phyloP scores from a whole-genome alignment of 2,888 invertebrate genomes.

The Cantharis rufa region DNA sequence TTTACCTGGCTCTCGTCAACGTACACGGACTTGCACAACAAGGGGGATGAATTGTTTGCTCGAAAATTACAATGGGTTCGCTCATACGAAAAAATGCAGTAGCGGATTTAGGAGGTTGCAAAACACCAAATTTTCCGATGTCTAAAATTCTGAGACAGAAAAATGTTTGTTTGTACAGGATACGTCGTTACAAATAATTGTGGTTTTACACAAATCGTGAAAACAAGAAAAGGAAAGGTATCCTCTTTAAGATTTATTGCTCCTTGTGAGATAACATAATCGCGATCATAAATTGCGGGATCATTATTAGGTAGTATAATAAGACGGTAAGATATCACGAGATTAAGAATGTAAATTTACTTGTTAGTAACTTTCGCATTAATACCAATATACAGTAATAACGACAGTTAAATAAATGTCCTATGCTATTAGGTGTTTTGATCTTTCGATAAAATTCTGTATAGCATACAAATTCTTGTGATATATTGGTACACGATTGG shows the following conservation, averaged over 20 bases:
- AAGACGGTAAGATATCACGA: not conserved
- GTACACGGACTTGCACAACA: too few relatives aligned
- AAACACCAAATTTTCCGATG: too few relatives aligned
- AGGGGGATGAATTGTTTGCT: not conserved
- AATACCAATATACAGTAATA: not conserved
- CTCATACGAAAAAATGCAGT: not conserved
- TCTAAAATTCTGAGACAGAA: too few relatives aligned
- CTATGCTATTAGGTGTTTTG: not conserved
- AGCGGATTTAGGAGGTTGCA: not conserved
- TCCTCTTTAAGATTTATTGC: not conserved
- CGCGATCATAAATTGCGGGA: not conserved
- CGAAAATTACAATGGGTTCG: not conserved
- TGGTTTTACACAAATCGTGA: not conserved
- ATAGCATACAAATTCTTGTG: not conserved
- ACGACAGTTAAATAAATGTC: not conserved
- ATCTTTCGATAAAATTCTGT: not conserved
- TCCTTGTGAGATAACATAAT: not conserved
- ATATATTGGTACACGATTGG: not conserved
- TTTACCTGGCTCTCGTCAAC: not conserved
- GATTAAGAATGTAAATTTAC: not conserved
- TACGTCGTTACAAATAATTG: not conserved
- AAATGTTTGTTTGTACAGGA: not conserved
- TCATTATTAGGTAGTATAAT: not conserved
- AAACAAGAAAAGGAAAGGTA: not conserved
- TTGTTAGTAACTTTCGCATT: not conserved